Conservation (phyloP, 2,888 invertebrate species). For the Calameuta idolon region DNA sequence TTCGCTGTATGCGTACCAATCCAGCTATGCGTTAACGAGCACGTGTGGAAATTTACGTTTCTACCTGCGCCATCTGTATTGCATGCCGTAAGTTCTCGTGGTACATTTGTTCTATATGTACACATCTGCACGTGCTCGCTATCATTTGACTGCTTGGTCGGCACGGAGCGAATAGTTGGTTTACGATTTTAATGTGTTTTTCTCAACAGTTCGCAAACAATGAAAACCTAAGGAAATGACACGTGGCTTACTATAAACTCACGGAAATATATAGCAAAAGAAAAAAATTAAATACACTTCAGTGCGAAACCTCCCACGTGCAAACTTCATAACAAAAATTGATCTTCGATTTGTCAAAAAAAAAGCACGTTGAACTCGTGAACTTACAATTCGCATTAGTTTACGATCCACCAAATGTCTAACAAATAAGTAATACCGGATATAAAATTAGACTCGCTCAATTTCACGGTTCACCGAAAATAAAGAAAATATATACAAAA, state of each 20-base stretch:
- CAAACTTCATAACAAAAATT: not conserved
- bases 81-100: not conserved
- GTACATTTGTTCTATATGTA: not conserved
- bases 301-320: not conserved
- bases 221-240: not conserved
- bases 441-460: not conserved
- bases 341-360: no score
- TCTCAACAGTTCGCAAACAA: not conserved
- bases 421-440: conserved; percentile 69
- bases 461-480: no score
- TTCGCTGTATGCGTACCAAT: not conserved
- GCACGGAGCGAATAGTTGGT: not conserved
- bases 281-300: not conserved
- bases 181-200: not conserved
- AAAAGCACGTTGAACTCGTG: no score
- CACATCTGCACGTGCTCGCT: not conserved
- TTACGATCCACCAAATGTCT: no score
- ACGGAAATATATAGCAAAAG: not conserved
- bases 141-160: not conserved
- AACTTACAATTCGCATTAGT: no score
- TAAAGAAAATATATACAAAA: no score
- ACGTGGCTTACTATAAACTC: not conserved
- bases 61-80: not conserved
- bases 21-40: not conserved
- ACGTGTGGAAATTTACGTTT: not conserved